Base-by-base conservation (phyloP, 30 jellyfish, hydroid and myxozoan species). In the Calvadosia cruxmelitensis region DNA sequence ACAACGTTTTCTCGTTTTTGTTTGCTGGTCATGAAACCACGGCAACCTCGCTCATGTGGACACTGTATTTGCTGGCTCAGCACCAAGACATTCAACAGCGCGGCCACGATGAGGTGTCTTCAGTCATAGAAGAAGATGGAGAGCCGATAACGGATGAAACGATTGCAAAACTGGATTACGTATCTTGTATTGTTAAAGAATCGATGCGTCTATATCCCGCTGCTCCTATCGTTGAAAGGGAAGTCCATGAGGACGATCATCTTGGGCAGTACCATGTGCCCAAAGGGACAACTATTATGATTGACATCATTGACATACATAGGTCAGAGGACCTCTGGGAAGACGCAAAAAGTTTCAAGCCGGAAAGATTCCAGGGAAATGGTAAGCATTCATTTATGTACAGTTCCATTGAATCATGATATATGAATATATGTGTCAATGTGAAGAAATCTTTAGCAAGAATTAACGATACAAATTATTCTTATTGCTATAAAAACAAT, bases 21-120 rank as follows among this genome's bases (percentile, higher is more conserved):
- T 73, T 73, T 7, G 94, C 94, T 57, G 94, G 94, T 1, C 79
- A 74, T 67, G 94, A 82, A 34, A 82, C 94, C 3, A 73, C 94
- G 3, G 68, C 85, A 50, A 82, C 78, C 28, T 78, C 82, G 1
- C 67, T 82, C 31, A 73, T 84, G 23, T 82, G 94, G 94, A 73
- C 79, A 20, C 63, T 82, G 67, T 82, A 73, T 42, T 71, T 82
- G 13, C 51, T 82, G 52, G 94, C 94, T 36, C 81, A 64, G 82
- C 87, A 82, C 33, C 78, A 70, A 0, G 79, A 63, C 7, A 50
- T 68, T 24, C 94, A 82, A 52, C 76, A 69, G 29, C 73, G 71
- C 79, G 92, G 78, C 24, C 32, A 81, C 27, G 25, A 63, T 24
- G 26, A 63, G n/a, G 90, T 68, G 63, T 75, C 79, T 71, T 1